Evolutionary conservation across 2,113 vertebrate genomes (phyloP).

Genomic region (Sceloporus undulatus): DNA sequence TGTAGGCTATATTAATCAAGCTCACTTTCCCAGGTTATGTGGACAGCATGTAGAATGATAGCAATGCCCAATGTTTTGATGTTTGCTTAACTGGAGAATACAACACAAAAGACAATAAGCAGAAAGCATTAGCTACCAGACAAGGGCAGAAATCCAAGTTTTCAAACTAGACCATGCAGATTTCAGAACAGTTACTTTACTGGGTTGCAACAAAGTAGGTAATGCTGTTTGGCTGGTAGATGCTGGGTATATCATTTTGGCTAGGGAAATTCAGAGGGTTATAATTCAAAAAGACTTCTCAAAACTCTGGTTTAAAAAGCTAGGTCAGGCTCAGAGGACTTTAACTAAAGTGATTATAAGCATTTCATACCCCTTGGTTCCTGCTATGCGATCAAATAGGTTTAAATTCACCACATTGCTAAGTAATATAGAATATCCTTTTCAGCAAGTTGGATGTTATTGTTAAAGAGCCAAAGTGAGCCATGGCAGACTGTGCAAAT

Average conservation of each 20-base stretch:
- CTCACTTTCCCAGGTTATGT: background rate
- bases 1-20: background rate
- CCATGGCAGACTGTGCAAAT: accelerated
- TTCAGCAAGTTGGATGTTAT: background rate
- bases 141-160: background rate
- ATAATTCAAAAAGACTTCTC: too few relatives aligned
- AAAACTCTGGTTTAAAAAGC: background rate
- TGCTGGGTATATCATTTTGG: too few relatives aligned
- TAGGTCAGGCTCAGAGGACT: background rate
- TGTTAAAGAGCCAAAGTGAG: constrained; percentile 32
- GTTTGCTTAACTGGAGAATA: background rate
- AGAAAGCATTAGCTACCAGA: background rate
- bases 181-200: too few relatives aligned
- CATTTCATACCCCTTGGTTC: background rate
- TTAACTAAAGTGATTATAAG: constrained; percentile 1
- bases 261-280: too few relatives aligned
- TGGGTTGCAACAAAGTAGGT: too few relatives aligned
- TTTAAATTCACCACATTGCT: constrained; percentile 19
- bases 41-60: background rate
- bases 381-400: background rate
- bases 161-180: background rate
- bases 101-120: background rate
- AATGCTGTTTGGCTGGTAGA: too few relatives aligned
- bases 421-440: constrained; percentile 3
- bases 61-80: background rate